Evolutionary conservation across 2,113 vertebrate species (phyloP), one percentile per base, ranked within the genome.

Genomic region (Xiphophorus maculatus): DNA sequence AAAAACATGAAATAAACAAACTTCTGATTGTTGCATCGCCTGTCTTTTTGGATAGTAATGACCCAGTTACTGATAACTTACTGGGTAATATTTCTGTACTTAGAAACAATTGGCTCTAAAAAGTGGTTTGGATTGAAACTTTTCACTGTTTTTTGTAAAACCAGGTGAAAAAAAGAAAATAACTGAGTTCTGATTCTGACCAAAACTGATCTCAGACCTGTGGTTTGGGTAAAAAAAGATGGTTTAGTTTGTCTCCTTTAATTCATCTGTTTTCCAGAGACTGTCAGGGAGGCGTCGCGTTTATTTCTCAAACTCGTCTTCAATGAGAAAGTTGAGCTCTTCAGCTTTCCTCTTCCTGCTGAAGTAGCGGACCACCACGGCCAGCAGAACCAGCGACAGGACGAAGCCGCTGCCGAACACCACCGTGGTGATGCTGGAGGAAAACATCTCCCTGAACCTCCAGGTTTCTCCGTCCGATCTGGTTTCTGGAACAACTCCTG

Each of bases 321-420:
- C 62, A 10, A 90, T 66, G 4, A 93, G 87, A 72, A 35, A 4
- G 1, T 35, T 83, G 17, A 1, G 3, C 5, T 91, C 88, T 3
- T 85, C 84, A 0, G 13, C 51, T 37, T 3, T 83, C n/a, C 35
- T 77, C 67, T 72, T 89, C 17, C 67, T 79, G 14, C 1, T 4
- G 73, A 84, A 77, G 78, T 72, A 37, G 33, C 29, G 1, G n/a
- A 87, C 14, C 0, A 87, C 0, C 10, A 40, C 44, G 1, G 25
- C 84, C 82, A 89, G 3, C 42, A 81, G 0, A 10, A 79, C 51
- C 70, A 94, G 7, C 0, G 83, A 66, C 1, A 63, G 32, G 0
- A 80, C 0, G 77, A 92, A 90, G 44, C 51, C 66, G 0, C 9
- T 27, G 64, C 72, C 90, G 12, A 92, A 83, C 19, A 91, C 62